Percentiles rank a stretch among this genome's conserved stretches.
phyloP scores from a whole-genome alignment of 2,113 vertebrate genomes.

The Australoheros scitulus region DNA sequence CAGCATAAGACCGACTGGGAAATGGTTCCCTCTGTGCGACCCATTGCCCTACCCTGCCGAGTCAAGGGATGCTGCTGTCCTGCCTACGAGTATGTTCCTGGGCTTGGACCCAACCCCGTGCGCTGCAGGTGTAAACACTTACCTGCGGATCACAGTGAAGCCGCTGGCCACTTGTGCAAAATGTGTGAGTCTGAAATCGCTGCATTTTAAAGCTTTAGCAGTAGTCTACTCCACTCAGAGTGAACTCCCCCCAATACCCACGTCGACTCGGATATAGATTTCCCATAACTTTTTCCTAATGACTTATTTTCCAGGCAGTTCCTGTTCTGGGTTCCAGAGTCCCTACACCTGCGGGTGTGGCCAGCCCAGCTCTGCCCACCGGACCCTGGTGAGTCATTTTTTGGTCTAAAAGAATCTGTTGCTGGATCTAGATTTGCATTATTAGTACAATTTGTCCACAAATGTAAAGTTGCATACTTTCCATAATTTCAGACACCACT shows the following conservation, averaged over 20 bases:
- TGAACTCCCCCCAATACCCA: neutral
- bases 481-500: neutral
- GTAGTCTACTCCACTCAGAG: neutral
- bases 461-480: too few species aligned
- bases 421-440: neutral
- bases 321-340: conserved; percentile 87
- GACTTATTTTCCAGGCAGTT: conserved; percentile 77
- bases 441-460: too few species aligned
- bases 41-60: conserved; percentile 82
- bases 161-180: conserved; percentile 74
- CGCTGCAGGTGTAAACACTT: conserved; percentile 91
- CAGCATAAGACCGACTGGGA: conserved; percentile 90
- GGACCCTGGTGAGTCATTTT: conserved; percentile 75
- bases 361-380: conserved; percentile 84
- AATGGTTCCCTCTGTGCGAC: conserved; percentile 80
- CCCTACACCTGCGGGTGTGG: conserved; percentile 88
- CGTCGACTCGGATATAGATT: neutral
- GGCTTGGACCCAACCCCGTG: conserved; percentile 79
- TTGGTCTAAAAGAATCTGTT: neutral
- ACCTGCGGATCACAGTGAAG: conserved; percentile 83
- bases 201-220: neutral
- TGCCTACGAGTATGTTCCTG: conserved; percentile 82
- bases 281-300: neutral
- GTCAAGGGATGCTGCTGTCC: conserved; percentile 80
- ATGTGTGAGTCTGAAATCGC: conserved; percentile 82